These are phyloP conservation scores for Peromyscus attwateri DNA, from an alignment of 2,797 vertebrate species.

Conservation along the genomic window DNA sequence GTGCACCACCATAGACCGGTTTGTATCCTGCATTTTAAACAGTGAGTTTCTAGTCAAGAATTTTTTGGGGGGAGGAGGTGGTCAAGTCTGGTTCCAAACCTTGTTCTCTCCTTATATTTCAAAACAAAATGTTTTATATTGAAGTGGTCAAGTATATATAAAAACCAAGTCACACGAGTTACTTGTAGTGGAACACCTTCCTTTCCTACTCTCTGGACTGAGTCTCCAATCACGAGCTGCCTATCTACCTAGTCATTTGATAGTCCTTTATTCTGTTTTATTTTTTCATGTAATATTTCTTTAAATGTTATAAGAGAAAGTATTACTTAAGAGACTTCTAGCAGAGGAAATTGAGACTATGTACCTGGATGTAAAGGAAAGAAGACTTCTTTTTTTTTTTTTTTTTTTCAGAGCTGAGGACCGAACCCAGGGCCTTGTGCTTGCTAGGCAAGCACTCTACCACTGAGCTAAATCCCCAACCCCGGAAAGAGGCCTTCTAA, in stretches of 20 bases:
- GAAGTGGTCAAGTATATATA: background rate
- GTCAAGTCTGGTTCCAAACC: background rate
- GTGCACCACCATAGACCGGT: accelerated
- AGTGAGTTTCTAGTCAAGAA: background rate
- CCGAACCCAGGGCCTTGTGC: too few species aligned
- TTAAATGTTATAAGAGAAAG: slow-evolving; percentile 9
- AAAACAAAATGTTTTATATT: slow-evolving; percentile 25
- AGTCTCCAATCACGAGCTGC: too few species aligned
- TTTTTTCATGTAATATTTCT: slow-evolving; percentile 28
- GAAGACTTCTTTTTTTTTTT: background rate
- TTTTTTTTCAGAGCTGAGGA: too few species aligned
- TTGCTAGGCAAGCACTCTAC: too few species aligned
- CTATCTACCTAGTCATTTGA: too few species aligned
- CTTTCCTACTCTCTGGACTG: too few species aligned
- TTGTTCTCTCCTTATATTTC: slow-evolving; percentile 28
- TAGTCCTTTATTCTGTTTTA: too few species aligned
- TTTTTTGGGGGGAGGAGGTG: background rate
- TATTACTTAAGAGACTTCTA: slow-evolving; percentile 8
- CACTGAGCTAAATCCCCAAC: too few species aligned
- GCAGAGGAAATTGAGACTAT: background rate
- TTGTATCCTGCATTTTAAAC: background rate
- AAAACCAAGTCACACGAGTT: slow-evolving; percentile 41
- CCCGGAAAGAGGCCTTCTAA: background rate
- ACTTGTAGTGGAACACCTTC: background rate
- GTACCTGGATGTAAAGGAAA: background rate